Base-by-base conservation (phyloP, 1,140 invertebrate species). In the Euglossa dilemma region DNA sequence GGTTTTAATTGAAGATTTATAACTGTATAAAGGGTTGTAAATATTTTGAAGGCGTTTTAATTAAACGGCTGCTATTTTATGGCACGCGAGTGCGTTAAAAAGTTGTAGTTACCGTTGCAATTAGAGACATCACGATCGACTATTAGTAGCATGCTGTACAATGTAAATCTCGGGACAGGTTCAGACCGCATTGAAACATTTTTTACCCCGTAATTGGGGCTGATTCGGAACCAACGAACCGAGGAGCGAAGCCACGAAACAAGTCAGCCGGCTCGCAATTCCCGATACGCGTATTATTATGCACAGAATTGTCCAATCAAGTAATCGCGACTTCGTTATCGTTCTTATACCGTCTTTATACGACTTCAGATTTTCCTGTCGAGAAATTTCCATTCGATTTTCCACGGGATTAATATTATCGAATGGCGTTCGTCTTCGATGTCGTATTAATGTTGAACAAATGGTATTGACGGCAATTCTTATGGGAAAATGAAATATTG, bases 241-340 rank as follows among this genome's bases (percentile, higher is more conserved):
- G 74, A 9, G 14, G 57, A 70, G 63, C 54, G 66, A 77, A 61
- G 14, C 66, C 47, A 8, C 20, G 8, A 11, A 47, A n/a, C 66
- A 83, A 83, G 70, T 83, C 81, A 78, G 50, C 54, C 54, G 43
- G 43, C 59, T 82, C 63, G 54, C 64, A 82, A 67, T 69, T 82
- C 76, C 80, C 80, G 59, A 70, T 54, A 78, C 59, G 45, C 5
- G 54, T 67, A 78, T 83, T 71, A 83, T 78, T 71, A 83, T 83
- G 20, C 28, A 54, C 12, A 12, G 36, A 45, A 47, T 23, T 14
- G 9, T 43, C 54, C n/a, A 16, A 56, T 71, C n/a, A 16, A 50
- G 3, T 4, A 12, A 11, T 6, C 6, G 25, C 28, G 56, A 77
- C 71, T 83, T 74, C 70, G 71, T 83, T 83, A 54, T 47, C 18